Evolutionary conservation across 2,888 invertebrate genomes (phyloP), one percentile per base, ranked within the genome.

Genomic region (Netelia melanura): DNA sequence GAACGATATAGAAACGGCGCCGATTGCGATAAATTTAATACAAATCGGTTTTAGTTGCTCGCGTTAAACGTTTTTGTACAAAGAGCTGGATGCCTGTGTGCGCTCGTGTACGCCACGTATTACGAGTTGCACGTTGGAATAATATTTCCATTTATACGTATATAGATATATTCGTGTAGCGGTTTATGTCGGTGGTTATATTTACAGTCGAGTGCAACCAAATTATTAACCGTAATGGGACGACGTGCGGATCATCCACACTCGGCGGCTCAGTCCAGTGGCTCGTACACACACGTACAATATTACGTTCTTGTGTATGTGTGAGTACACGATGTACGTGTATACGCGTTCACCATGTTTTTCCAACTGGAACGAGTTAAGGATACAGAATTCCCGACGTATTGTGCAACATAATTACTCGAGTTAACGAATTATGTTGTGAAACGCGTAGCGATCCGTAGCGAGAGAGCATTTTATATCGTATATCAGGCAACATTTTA

Each of bases 401-500:
- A 85, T 85, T 85, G 79, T 82, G 85, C 79, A 85, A 85, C 79
- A 82, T 79, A 82, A 85, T 85, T 82, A 85, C 75, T 79, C 79
- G 85, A 75, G 82, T 82, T 85, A 85, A 85, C 85, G 78, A 85
- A 85, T 85, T 82, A 79, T 61, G 71, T 82, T 82, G 85, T 79
- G 82, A 85, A 85, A 85, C 71, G 74, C 58, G 56, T 23, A 75
- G 75, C 79, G 64, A 30, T 85, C 52, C 65, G 25, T 62, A 38
- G 23, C 68, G 68, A 52, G 68, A 70, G 25, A 77, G 17, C 54
- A 71, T 71, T 71, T 71, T 62, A 62, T 78, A 78, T 78, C 56
- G 21, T n/a, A 21, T 44, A 75, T 56, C 72, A 56, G 38, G 11
- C 52, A 78, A 52, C 83, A 74, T 80, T 80, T 72, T 64, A 54